Base-by-base conservation (phyloP, 2,888 invertebrate species). In the Eupeodes luniger region DNA sequence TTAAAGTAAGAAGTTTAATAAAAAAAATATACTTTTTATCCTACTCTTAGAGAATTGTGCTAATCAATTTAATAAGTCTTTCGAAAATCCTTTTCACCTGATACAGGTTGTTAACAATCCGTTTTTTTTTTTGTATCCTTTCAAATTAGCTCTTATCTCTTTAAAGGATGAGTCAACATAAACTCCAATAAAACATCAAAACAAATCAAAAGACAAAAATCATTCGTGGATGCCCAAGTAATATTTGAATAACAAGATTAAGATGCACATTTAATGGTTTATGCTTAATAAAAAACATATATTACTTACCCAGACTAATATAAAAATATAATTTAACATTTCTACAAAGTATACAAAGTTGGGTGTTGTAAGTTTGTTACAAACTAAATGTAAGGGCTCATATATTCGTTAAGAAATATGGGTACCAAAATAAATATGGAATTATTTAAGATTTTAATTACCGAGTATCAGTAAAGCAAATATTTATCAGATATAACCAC, bases 101-200 rank as follows among this genome's bases (percentile, higher is more conserved):
- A 88, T 88, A 88, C 88, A 88, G 88, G 88, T 85, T 88, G 88
- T 81, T 88, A 78, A 77, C 61, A 70, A 6, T 70, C 55, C 40
- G 70, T 53, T 70, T 70, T 70, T 53, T 70, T 70, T 70, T 53
- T 9, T 61, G 51, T 49, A 51, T 77, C 70, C 62, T 74, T 88
- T 55, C 74, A 87, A 72, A n/a, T 70, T 59, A 59, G 47, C 72
- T 55, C 10, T 69, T 57, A 53, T 79, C 12, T 67, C 61, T 69
- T 59, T 59, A 4, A 59, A 47, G 16, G 55, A 85, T 80, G 19
- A 53, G 55, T 47, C 55, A 78, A 72, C 44, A 62, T 16, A 81
- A 53, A 36, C 4, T n/a, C 34, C 34, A 59, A 59, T 59, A 36
- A 59, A 40, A 34, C 57, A 66, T 36, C 14, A 11, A 44, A 67